A percentile compares a stretch with the other conserved stretches of the same genome.
These are phyloP conservation scores for Heliconius ismenius DNA, from an alignment of 2,888 invertebrate genomes.

Conservation along the genomic window DNA sequence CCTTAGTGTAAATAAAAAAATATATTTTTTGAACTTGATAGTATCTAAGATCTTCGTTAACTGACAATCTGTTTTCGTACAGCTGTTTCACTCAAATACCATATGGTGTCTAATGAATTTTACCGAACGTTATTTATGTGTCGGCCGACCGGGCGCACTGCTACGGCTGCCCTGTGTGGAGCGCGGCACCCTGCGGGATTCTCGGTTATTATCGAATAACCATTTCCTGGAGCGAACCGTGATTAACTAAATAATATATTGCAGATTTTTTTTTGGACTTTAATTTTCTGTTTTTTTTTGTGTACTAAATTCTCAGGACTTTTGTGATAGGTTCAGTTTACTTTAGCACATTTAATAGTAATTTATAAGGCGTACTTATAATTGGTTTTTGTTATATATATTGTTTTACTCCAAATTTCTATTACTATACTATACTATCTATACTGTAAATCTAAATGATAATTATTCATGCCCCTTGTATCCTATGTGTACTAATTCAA, in stretches of 20 bases:
- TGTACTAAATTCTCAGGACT: too few species aligned
- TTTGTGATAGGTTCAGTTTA: too few species aligned
- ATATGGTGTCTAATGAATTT: slow-evolving; percentile 33
- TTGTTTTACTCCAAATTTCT: not conserved
- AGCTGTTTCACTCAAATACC: slow-evolving; percentile 26
- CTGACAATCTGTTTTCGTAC: not conserved
- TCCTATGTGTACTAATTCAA: not conserved
- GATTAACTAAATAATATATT: slow-evolving; percentile 1
- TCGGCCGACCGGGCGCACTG: slow-evolving; percentile 27
- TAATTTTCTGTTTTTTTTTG: not conserved
- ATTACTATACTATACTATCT: too few species aligned
- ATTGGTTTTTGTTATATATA: not conserved
- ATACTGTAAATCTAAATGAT: too few species aligned
- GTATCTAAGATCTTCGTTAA: not conserved
- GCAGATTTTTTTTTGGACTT: not conserved
- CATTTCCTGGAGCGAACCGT: slow-evolving; percentile 19
- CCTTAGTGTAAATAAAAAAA: too few species aligned
- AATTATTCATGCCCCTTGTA: too few species aligned
- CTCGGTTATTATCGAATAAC: slow-evolving; percentile 23
- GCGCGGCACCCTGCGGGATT: slow-evolving; percentile 31
- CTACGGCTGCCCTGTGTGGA: slow-evolving; percentile 34
- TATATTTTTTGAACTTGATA: not conserved
- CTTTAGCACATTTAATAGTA: too few species aligned
- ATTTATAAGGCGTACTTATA: too few species aligned
- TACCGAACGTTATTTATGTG: slow-evolving; percentile 34